Base-by-base conservation (phyloP, 2,113 vertebrate genomes). In the Sinocyclocheilus rhinocerous region DNA sequence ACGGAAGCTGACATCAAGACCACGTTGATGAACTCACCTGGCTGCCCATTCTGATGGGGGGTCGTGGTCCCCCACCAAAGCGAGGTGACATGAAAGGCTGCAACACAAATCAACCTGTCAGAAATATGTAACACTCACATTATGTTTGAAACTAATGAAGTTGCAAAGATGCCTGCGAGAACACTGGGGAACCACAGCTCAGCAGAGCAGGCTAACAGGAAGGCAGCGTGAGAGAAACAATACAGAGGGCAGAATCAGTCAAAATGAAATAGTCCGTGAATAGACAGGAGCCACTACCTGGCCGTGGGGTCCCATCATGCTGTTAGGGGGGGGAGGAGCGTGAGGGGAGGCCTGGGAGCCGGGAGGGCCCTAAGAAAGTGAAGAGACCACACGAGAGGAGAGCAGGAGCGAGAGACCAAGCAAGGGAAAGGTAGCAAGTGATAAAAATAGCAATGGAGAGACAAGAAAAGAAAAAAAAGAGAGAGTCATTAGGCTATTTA, bases 261-360 rank as follows among this genome's bases (percentile, higher is more conserved):
- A 65, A 81, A 81, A 67, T 48, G 13, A 81, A 81, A 67, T 11
- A 65, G 78, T 81, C 78, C n/a, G 77, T 84, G 82, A 88, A 72
- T 52, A 39, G 76, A 76, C 39, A 42, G 77, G 84, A 18, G 39
- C 42, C 13, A 39, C 97, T 98, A 99, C 98, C 98, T 99, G 98
- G 96, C 97, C 97, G 95, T 99, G 98, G 92, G 97, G 97, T 96
- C 98, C 98, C 98, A 99, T 99, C 98, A 99, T 99, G 96, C 96
- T 97, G 97, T 98, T 99, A 96, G 98, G 96, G 96, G 98, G 97
- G 96, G 98, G 96, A 95, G 98, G 97, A 95, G 98, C 96, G 95
- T 99, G 98, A 96, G 98, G 98, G 95, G 97, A 99, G 94, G 97
- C 97, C 96, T 99, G 98, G 94, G 98, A 98, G 95, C 98, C 98